Conservation (phyloP, 23 tunicate species). For the Pegea sp. region DNA sequence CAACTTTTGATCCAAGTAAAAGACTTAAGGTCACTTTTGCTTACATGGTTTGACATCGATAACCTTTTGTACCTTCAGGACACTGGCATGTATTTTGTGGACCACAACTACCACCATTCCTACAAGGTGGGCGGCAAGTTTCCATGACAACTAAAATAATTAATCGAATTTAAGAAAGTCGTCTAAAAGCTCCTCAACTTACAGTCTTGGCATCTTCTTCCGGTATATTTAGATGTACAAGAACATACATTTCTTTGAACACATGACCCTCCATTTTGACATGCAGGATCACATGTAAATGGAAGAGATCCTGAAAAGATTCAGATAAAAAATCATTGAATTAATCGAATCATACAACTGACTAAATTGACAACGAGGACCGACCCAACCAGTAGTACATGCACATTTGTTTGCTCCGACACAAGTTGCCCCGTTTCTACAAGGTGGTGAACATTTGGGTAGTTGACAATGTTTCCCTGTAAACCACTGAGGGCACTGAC, state of each 20-base stretch:
- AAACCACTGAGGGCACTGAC: constrained; percentile 49
- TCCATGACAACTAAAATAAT: neutral
- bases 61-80: constrained; percentile 50
- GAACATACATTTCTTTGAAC: constrained; percentile 16
- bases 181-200: neutral
- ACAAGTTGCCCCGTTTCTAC: constrained; percentile 61
- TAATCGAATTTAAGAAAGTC: neutral
- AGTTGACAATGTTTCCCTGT: constrained; percentile 21
- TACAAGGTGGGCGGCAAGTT: constrained; percentile 52
- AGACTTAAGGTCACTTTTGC: neutral
- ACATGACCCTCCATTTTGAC: constrained; percentile 48
- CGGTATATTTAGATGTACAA: constrained; percentile 12
- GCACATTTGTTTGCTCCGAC: constrained; percentile 36
- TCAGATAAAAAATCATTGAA: neutral
- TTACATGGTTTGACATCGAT: constrained; percentile 43
- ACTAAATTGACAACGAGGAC: constrained; percentile 32
- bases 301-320: constrained; percentile 19
- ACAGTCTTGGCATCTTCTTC: constrained; percentile 30
- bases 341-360: neutral
- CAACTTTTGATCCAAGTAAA: neutral
- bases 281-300: constrained; percentile 29
- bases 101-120: constrained; percentile 46
- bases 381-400: constrained; percentile 21
- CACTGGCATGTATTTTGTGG: constrained; percentile 32
- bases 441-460: constrained; percentile 26